These are phyloP conservation scores for Isoperla grammatica DNA, from an alignment of 2,888 invertebrate species.

Conservation along the genomic window DNA sequence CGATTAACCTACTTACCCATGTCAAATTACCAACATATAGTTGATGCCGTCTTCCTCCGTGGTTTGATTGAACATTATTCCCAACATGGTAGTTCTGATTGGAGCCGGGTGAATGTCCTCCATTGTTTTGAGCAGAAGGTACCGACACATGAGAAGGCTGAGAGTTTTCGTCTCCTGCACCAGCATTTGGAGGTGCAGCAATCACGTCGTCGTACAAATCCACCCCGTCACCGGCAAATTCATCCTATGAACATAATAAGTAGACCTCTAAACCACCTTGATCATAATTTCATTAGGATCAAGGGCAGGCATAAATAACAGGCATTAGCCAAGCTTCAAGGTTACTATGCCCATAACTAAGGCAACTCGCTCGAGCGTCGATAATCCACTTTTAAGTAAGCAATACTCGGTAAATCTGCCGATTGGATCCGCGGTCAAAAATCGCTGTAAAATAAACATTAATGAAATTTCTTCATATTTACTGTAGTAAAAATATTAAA, in stretches of 20 bases:
- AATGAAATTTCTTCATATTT: no score
- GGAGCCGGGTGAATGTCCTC: slow-evolving; percentile 48
- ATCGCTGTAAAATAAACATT: no score
- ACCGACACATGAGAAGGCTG: slow-evolving; percentile 52
- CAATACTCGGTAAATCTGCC: no score
- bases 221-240: slow-evolving; percentile 79
- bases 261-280: no score
- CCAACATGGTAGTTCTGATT: slow-evolving; percentile 66
- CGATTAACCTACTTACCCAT: slow-evolving; percentile 66
- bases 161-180: slow-evolving; percentile 52
- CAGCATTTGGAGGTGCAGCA: slow-evolving; percentile 61
- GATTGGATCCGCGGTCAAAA: no score
- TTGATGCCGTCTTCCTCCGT: slow-evolving; percentile 74
- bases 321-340: no score
- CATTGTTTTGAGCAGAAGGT: slow-evolving; percentile 37
- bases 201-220: slow-evolving; percentile 96
- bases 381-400: no score
- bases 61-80: slow-evolving; percentile 62
- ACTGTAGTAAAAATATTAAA: no score
- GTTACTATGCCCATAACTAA: no score
- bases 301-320: no score
- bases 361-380: no score
- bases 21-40: slow-evolving; percentile 97
- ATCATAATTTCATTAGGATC: no score
- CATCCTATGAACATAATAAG: slow-evolving; percentile 52